Conservation (phyloP, 2,888 invertebrate species). For the Epistrophella euchroma region DNA sequence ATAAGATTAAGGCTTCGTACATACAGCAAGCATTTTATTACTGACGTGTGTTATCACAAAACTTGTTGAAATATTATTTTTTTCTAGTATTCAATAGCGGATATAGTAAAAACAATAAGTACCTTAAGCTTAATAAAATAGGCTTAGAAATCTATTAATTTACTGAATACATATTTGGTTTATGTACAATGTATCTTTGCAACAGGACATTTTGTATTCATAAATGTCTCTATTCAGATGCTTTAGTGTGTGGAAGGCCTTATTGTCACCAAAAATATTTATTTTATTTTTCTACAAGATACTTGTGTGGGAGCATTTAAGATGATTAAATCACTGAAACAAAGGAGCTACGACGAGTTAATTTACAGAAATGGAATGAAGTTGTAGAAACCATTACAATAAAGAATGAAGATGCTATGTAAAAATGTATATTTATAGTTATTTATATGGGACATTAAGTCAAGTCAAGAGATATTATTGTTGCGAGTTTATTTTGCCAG, state of each 20-base stretch:
- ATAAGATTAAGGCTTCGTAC: not conserved
- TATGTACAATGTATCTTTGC: too few relatives aligned
- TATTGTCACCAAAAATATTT: too few relatives aligned
- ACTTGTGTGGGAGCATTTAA: not conserved
- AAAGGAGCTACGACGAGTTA: not conserved
- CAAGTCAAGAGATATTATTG: not conserved
- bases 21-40: not conserved
- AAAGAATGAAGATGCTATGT: not conserved
- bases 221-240: not conserved
- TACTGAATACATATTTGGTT: too few relatives aligned
- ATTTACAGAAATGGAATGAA: slow-evolving; percentile 1
- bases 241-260: not conserved
- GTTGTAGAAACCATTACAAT: not conserved
- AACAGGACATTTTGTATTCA: not conserved
- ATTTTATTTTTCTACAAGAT: not conserved
- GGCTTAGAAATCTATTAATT: too few relatives aligned
- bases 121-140: too few relatives aligned
- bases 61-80: too few relatives aligned
- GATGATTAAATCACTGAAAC: not conserved
- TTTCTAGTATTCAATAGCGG: too few relatives aligned
- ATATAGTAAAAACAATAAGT: too few relatives aligned
- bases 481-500: not conserved
- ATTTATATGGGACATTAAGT: not conserved
- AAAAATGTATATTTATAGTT: too few relatives aligned
- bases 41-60: not conserved